These are phyloP conservation scores for Varecia variegata DNA, from an alignment of 2,797 vertebrate species.

Conservation along the genomic window DNA sequence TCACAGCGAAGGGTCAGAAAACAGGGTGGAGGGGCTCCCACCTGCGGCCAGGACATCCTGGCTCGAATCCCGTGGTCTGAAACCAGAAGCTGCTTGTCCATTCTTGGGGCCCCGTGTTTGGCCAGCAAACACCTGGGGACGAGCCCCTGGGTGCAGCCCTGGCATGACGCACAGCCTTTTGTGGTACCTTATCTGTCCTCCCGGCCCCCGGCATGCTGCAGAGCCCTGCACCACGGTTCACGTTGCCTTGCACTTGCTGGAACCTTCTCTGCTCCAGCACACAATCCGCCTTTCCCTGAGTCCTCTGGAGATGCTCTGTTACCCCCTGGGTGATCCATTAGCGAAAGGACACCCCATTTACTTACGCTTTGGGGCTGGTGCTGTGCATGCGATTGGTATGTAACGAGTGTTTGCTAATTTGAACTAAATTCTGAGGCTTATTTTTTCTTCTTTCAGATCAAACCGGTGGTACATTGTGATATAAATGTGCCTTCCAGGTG, in stretches of 20 bases:
- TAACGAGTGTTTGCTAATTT: not conserved
- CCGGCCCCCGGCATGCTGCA: rapidly evolving
- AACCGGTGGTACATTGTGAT: slow-evolving; percentile 86
- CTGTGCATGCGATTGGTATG: rapidly evolving
- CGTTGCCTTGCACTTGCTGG: rapidly evolving
- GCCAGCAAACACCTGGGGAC: no score
- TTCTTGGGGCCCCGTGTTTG: not conserved
- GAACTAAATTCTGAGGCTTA: not conserved
- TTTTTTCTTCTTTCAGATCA: slow-evolving; percentile 82
- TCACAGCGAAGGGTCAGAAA: not conserved
- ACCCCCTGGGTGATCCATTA: not conserved
- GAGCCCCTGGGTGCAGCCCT: no score
- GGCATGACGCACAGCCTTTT: not conserved
- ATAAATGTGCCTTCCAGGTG: slow-evolving; percentile 87
- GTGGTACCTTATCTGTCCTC: not conserved
- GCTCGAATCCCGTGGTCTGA: not conserved
- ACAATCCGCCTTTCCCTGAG: rapidly evolving
- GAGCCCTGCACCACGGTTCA: rapidly evolving
- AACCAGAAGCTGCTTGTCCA: not conserved
- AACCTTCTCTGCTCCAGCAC: rapidly evolving
- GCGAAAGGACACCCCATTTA: rapidly evolving
- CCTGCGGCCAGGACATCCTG: not conserved
- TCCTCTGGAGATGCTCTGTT: not conserved
- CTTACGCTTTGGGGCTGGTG: not conserved
- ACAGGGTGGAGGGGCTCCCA: rapidly evolving